phyloP scores from a whole-genome alignment of 2,797 vertebrate genomes.

The Clarias fuscus region DNA sequence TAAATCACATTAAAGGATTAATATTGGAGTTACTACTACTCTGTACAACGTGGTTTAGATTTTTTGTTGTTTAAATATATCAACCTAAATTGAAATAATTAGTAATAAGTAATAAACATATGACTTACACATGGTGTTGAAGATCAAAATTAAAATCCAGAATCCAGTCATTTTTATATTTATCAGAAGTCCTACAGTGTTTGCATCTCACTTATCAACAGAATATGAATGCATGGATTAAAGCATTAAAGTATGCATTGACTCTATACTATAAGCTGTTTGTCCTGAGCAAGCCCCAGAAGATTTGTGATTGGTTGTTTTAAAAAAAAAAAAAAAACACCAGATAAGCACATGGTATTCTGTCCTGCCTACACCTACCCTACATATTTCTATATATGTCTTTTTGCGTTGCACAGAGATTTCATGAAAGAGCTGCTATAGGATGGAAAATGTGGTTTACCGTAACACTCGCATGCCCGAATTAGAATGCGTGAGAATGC shows the following conservation, averaged over 20 bases:
- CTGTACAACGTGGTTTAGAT: no score
- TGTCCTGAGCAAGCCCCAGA: not conserved
- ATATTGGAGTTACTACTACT: not conserved
- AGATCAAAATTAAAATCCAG: not conserved
- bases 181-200: not conserved
- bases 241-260: not conserved
- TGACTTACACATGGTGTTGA: not conserved
- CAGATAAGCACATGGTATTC: not conserved
- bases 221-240: not conserved
- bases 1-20: not conserved
- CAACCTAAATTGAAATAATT: not conserved
- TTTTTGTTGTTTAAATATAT: no score
- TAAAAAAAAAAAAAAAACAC: not conserved
- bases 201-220: not conserved
- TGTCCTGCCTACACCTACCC: not conserved
- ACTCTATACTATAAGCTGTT: not conserved
- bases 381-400: not conserved
- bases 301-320: not conserved
- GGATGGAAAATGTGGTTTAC: no score
- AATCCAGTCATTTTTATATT: not conserved
- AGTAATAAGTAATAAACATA: no score
- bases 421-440: no score
- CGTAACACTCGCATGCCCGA: not conserved
- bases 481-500: not conserved
- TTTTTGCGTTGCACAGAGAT: not conserved